Percentiles rank a stretch among this genome's conserved stretches.
Conservation (phyloP, 2,888 invertebrate genomes). For the Chydorus sphaericus region DNA sequence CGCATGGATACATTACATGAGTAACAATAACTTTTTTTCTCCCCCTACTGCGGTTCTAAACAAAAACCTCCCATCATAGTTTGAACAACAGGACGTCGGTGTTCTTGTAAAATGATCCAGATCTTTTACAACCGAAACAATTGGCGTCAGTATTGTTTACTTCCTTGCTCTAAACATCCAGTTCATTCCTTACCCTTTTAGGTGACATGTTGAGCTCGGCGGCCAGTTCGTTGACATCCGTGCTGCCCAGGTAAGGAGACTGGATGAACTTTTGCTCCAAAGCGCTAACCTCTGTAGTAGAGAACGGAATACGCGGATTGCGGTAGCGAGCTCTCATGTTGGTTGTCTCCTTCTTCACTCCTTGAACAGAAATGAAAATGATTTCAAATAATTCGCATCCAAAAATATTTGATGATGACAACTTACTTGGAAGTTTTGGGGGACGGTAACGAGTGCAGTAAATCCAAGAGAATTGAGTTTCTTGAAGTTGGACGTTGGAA, state of each 20-base stretch:
- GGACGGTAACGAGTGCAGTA: conserved; percentile 57
- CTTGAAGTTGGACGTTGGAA: not conserved
- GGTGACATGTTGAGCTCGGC: conserved; percentile 47
- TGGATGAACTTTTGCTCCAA: conserved; percentile 50
- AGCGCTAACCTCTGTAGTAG: conserved; percentile 47
- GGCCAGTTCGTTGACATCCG: conserved; percentile 48
- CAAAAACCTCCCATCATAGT: not conserved
- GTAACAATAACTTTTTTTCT: not conserved
- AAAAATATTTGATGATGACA: conserved; percentile 7
- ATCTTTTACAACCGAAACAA: not conserved
- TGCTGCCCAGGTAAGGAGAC: conserved; percentile 52
- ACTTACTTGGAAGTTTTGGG: conserved; percentile 51
- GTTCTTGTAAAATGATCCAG: not conserved
- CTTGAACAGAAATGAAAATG: not conserved
- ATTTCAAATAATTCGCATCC: not conserved
- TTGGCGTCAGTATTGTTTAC: not conserved
- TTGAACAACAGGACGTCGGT: not conserved
- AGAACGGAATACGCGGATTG: conserved; percentile 53
- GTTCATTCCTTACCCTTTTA: conserved; percentile 38
- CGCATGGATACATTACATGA: not conserved
- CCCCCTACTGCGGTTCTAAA: not conserved
- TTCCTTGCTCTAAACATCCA: too few relatives aligned
- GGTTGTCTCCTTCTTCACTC: not conserved
- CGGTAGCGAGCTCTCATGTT: conserved; percentile 9
- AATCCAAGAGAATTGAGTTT: conserved; percentile 36